phyloP scores from a whole-genome alignment of 2,113 vertebrate genomes.

The Macroglossus sobrinus region DNA sequence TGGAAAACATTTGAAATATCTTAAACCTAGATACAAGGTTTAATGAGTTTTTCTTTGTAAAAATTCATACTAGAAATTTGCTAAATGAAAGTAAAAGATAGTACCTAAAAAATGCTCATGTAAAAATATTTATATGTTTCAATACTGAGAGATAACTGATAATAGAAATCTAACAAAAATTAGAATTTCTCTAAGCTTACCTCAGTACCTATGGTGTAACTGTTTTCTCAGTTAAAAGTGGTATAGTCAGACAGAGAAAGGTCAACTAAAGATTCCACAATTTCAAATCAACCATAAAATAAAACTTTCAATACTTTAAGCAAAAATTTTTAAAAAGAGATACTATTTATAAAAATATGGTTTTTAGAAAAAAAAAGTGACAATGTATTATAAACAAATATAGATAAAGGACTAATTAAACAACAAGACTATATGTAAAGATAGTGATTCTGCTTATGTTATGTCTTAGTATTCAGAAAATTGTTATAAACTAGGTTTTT shows the following conservation, averaged over 20 bases:
- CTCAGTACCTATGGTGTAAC: background rate
- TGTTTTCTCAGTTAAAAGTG: background rate
- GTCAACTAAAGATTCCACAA: background rate
- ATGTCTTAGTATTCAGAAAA: background rate
- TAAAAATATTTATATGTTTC: background rate
- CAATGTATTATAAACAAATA: background rate
- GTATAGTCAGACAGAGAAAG: background rate
- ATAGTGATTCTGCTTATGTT: background rate
- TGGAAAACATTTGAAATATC: background rate
- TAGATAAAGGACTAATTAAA: background rate
- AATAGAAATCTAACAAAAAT: background rate
- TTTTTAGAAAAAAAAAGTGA: background rate
- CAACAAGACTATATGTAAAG: background rate
- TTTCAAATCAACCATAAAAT: background rate
- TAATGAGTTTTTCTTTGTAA: background rate
- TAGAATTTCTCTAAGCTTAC: background rate
- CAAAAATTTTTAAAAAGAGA: background rate
- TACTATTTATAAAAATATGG: background rate
- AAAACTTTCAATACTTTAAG: background rate
- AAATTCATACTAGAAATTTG: background rate
- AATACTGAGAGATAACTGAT: background rate
- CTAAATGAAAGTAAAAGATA: background rate
- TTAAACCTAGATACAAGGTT: background rate
- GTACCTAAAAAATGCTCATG: background rate
- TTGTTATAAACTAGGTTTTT: background rate